phyloP scores from a whole-genome alignment of 1,140 invertebrate genomes.

The Drosophila willistoni region DNA sequence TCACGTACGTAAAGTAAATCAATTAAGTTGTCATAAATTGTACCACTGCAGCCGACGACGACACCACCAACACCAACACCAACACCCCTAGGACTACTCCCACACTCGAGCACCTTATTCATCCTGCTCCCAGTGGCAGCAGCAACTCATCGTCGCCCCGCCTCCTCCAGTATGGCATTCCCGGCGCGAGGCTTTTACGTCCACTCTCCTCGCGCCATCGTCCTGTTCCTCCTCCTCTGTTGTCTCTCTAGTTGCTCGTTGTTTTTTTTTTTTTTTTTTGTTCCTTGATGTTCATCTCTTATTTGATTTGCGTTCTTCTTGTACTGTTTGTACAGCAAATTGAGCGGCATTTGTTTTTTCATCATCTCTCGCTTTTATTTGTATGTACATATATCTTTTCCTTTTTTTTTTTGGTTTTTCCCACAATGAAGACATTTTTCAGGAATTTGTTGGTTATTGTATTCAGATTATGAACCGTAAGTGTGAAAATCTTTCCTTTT shows the following conservation, averaged over 20 bases:
- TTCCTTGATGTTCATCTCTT: conserved; percentile 49
- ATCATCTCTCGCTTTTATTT: background rate
- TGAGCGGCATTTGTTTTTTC: conserved; percentile 72
- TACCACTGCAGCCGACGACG: conserved; percentile 70
- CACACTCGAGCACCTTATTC: conserved; percentile 3
- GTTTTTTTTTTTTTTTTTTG: conserved; percentile 6
- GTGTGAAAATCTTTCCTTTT: too few relatives aligned
- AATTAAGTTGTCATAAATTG: conserved; percentile 82
- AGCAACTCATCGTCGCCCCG: background rate
- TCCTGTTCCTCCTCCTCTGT: conserved; percentile 14
- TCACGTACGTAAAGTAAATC: conserved; percentile 82
- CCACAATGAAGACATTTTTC: too few relatives aligned
- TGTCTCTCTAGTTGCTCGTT: conserved; percentile 10
- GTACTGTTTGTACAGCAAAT: conserved; percentile 70
- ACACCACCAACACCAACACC: conserved; percentile 40
- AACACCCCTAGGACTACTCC: background rate
- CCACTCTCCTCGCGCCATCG: background rate
- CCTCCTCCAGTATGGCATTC: conserved; percentile 6
- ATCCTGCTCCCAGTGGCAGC: background rate
- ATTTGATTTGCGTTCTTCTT: conserved; percentile 62
- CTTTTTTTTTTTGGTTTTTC: background rate
- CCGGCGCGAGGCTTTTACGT: conserved; percentile 34
- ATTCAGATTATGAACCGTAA: too few relatives aligned
- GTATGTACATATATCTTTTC: background rate
- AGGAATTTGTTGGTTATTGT: too few relatives aligned